Base-by-base conservation (phyloP, 30 jellyfish, hydroid and myxozoan genomes). In the Turritopsis dohrnii region DNA sequence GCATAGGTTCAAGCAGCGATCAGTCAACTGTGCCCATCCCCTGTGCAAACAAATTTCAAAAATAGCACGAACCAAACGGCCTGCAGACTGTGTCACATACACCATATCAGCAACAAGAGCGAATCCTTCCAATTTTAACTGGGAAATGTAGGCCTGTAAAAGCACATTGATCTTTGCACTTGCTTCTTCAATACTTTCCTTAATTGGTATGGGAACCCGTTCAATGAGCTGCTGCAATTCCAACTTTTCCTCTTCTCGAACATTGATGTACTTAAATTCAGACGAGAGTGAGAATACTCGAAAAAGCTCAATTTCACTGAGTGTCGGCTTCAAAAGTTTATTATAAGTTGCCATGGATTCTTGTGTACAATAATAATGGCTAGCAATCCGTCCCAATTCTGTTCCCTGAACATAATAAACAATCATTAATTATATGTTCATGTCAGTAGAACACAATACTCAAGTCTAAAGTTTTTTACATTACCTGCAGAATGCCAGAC, bases 21-120 rank as follows among this genome's bases (percentile, higher is more conserved):
- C 99, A 13, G 97, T 86, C 80, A 90, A 88, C 84, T 95, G 97
- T 18, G 99, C 99, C 99, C 99, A 95, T 27, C 99, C 99, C 29
- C 99, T 88, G 79, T 89, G 96, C 21, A 87, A 84, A 71, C 96
- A 88, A n/a, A 95, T 95, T 69, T 95, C 99, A 71, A 89, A 95
- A 24, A 95, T 95, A 20, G 99, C 99, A 3, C 99, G 84, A 93
- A 95, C 82, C 24, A 95, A 94, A 23, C 99, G 93, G 19, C 99
- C 99, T 0, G 99, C 99, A 29, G 99, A 95, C 91, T 94, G 99
- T 1, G 99, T 95, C 18, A 95, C 95, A 80, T 71, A 95, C 28
- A 89, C 96, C 99, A 95, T 95, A 74, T 95, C 99, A 79, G 99
- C 92, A 92, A 90, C 88, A 28, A 95, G 92, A 1, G 97, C 99